Evolutionary conservation across 2,888 invertebrate genomes (phyloP).

Genomic region (Fragum whitleyi): DNA sequence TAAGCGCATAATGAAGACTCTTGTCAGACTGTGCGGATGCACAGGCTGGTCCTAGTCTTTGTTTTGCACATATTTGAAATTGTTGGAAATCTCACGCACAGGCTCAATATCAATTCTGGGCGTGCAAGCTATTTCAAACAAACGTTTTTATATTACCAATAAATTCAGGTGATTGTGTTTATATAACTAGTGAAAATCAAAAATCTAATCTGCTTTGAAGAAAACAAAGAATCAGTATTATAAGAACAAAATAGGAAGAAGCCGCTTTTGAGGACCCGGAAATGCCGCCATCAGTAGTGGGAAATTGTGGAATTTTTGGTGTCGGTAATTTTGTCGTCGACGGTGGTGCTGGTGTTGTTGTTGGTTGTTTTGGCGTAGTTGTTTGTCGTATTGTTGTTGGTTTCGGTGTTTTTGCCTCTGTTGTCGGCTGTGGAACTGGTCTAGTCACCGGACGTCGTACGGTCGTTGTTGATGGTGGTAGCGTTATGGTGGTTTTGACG

Average conservation of each 20-base stretch:
- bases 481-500: conserved; percentile 5
- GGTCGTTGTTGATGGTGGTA: not conserved
- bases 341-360: not conserved
- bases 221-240: too few species aligned
- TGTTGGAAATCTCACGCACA: too few species aligned
- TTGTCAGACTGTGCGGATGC: too few species aligned
- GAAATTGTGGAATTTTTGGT: not conserved
- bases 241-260: not conserved
- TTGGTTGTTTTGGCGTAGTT: not conserved
- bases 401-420: not conserved
- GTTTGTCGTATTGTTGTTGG: not conserved
- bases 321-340: not conserved
- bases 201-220: too few species aligned
- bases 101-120: too few species aligned
- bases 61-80: too few species aligned
- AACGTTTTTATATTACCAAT: too few species aligned
- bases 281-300: not conserved
- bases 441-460: not conserved
- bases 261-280: not conserved
- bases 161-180: too few species aligned
- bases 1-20: too few species aligned
- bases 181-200: too few species aligned
- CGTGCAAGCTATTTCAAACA: too few species aligned
- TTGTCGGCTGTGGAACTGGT: not conserved
- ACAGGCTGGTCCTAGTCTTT: too few species aligned